A percentile compares a stretch with the other conserved stretches of the same genome.
phyloP scores from a whole-genome alignment of 2,888 invertebrate species.

The Synanthedon formicaeformis region DNA sequence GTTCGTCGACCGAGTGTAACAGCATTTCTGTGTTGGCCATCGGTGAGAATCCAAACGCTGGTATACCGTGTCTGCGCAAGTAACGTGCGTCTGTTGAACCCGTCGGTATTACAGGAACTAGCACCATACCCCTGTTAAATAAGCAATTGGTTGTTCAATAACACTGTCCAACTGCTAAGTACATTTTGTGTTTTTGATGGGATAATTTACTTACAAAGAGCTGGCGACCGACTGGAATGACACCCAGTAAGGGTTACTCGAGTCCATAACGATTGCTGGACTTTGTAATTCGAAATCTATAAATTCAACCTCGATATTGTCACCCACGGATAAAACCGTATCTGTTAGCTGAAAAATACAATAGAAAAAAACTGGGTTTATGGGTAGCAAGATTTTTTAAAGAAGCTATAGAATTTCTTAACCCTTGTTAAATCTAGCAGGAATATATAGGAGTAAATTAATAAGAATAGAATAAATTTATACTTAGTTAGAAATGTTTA shows the following conservation, averaged over 20 bases:
- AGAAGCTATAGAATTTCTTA: too few species aligned
- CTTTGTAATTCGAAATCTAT: constrained; percentile 42
- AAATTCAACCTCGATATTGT: constrained; percentile 70
- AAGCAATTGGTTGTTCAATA: too few species aligned
- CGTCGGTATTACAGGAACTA: constrained; percentile 77
- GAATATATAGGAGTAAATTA: too few species aligned
- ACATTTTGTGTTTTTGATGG: too few species aligned
- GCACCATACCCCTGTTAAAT: constrained; percentile 62
- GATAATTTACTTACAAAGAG: constrained; percentile 15
- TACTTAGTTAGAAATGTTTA: too few species aligned
- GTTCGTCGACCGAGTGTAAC: constrained; percentile 86
- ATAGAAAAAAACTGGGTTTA: too few species aligned
- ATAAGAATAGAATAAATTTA: too few species aligned
- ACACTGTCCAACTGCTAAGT: too few species aligned
- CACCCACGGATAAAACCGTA: constrained; percentile 75
- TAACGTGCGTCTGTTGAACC: constrained; percentile 88
- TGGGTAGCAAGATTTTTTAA: too few species aligned
- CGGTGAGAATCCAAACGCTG: constrained; percentile 88
- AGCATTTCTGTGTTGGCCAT: constrained; percentile 83
- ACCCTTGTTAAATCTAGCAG: too few species aligned
- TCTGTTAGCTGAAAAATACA: constrained; percentile 15
- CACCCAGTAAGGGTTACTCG: constrained; percentile 5
- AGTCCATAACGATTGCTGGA: neutral
- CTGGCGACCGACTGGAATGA: constrained; percentile 64
- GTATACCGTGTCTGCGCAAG: constrained; percentile 77